A percentile compares a stretch with the other conserved stretches of the same genome.
Evolutionary conservation across 2,797 vertebrate genomes (phyloP).

Genomic region (Artibeus lituratus): DNA sequence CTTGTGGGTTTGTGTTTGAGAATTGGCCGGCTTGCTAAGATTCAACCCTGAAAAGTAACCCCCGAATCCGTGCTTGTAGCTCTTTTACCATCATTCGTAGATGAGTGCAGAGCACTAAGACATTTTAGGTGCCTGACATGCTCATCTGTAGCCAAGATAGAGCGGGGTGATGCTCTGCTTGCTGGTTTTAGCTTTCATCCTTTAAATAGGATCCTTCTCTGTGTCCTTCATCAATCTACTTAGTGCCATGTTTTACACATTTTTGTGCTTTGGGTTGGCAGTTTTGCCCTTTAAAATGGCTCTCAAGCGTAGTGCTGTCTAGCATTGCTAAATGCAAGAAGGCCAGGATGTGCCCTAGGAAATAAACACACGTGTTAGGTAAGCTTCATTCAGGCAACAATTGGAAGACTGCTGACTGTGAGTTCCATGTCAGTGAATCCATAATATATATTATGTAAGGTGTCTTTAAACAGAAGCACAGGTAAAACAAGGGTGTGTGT

Average conservation of each 20-base stretch:
- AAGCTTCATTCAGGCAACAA: background rate
- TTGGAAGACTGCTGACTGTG: background rate
- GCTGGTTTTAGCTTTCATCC: background rate
- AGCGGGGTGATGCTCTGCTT: background rate
- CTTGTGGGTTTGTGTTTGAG: background rate
- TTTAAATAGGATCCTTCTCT: background rate
- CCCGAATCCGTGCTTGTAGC: background rate
- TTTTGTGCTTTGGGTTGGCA: background rate
- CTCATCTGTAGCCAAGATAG: background rate
- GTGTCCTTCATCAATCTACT: background rate
- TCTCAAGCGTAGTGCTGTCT: background rate
- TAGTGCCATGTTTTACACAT: background rate
- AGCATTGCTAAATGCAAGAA: background rate
- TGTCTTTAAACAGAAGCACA: background rate
- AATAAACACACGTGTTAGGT: background rate
- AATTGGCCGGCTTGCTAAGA: background rate
- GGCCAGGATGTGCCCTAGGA: background rate
- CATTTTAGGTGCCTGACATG: background rate
- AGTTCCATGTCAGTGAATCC: background rate
- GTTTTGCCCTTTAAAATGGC: background rate
- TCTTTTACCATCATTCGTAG: background rate
- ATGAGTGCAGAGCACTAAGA: background rate
- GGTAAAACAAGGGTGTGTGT: background rate
- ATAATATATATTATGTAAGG: background rate
- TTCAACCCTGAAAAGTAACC: background rate